These are phyloP conservation scores for Drosophila neocordata DNA, from an alignment of 1,140 invertebrate species.

Conservation along the genomic window DNA sequence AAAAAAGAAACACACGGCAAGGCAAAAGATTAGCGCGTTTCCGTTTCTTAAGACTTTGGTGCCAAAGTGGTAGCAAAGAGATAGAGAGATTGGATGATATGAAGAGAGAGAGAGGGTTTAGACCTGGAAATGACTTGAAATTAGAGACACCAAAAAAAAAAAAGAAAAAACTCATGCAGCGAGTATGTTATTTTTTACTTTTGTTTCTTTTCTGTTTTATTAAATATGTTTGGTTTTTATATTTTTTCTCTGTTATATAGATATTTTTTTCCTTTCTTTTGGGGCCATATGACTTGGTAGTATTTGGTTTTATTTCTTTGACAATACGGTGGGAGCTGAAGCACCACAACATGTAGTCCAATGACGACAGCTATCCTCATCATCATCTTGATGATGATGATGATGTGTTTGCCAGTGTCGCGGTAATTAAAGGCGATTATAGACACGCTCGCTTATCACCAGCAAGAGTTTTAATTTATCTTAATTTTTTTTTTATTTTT, in stretches of 20 bases:
- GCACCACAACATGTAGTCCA: neutral
- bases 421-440: slow-evolving; percentile 75
- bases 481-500: slow-evolving; percentile 10
- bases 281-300: slow-evolving; percentile 13
- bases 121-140: slow-evolving; percentile 65
- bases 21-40: slow-evolving; percentile 72
- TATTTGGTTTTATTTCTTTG: slow-evolving; percentile 6
- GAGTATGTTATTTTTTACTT: slow-evolving; percentile 5
- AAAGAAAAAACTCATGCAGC: slow-evolving; percentile 31
- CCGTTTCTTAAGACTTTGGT: slow-evolving; percentile 43
- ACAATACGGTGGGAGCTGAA: slow-evolving; percentile 3
- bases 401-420: slow-evolving; percentile 36
- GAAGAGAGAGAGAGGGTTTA: slow-evolving; percentile 11
- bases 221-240: neutral
- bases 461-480: slow-evolving; percentile 12
- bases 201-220: neutral
- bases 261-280: neutral
- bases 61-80: neutral
- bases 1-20: slow-evolving; percentile 53
- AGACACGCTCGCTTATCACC: slow-evolving; percentile 60
- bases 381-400: neutral
- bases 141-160: slow-evolving; percentile 36
- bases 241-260: neutral
- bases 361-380: slow-evolving; percentile 9
- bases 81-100: slow-evolving; percentile 11